Conservation (phyloP, 2,113 vertebrate species). For the Rana temporaria region DNA sequence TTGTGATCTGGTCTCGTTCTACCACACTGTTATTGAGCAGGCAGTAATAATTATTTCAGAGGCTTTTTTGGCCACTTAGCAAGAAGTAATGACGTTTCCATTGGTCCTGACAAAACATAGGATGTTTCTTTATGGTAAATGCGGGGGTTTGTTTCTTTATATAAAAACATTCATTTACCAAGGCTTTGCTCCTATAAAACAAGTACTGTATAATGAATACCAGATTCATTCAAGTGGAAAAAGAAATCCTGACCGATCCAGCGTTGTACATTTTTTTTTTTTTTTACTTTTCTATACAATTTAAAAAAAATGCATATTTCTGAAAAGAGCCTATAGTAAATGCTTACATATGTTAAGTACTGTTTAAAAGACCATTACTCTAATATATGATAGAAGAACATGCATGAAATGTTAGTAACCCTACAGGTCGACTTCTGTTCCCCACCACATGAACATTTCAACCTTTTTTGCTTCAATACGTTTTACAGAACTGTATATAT, state of each 20-base stretch:
- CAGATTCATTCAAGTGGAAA: slow-evolving; percentile 39
- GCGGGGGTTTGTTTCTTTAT: slow-evolving; percentile 36
- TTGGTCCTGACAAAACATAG: slow-evolving; percentile 42
- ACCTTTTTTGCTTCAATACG: no score
- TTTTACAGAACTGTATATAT: no score
- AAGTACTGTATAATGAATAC: slow-evolving; percentile 35
- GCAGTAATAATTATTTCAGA: slow-evolving; percentile 38
- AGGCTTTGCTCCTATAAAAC: slow-evolving; percentile 37
- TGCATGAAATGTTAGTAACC: no score
- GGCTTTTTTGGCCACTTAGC: slow-evolving; percentile 41
- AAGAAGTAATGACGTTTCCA: slow-evolving; percentile 42
- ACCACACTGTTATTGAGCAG: slow-evolving; percentile 36
- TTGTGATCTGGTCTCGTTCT: slow-evolving; percentile 14
- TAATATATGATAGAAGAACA: no score
- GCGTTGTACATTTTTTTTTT: not conserved
- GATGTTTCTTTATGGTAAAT: slow-evolving; percentile 50
- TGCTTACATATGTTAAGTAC: no score
- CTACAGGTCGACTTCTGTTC: no score
- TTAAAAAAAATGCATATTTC: not conserved
- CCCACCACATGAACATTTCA: no score
- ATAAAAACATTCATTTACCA: slow-evolving; percentile 48
- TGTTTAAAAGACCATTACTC: no score
- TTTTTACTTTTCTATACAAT: no score
- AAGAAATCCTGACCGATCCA: slow-evolving; percentile 26
- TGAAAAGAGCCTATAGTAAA: not conserved